Conservation (phyloP, 2,113 vertebrate species). For the Rhea americana region DNA sequence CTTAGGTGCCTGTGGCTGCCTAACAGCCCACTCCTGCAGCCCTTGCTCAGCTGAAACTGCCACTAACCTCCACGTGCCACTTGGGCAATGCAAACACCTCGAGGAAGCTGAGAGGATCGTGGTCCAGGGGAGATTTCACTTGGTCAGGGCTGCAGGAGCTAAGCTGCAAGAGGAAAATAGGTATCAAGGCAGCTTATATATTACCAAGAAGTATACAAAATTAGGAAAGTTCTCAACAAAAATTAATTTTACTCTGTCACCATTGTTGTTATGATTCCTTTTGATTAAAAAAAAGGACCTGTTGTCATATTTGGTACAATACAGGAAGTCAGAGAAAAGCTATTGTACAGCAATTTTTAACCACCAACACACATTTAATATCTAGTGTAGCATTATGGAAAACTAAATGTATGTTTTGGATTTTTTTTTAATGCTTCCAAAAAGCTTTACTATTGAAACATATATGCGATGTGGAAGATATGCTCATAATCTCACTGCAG, state of each 20-base stretch:
- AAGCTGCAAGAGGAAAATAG: conserved; percentile 6
- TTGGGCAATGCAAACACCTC: not conserved
- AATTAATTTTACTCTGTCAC: conserved; percentile 29
- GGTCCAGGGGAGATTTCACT: not conserved
- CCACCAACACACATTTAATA: conserved; percentile 77
- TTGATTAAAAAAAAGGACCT: not conserved
- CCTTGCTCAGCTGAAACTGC: not conserved
- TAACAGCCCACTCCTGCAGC: not conserved
- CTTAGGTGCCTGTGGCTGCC: not conserved
- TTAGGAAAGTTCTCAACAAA: conserved; percentile 22
- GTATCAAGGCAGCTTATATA: conserved; percentile 17
- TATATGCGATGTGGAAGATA: conserved; percentile 66
- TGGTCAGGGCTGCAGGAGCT: not conserved
- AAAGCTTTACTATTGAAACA: conserved; percentile 68
- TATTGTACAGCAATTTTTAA: conserved; percentile 69
- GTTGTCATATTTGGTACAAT: conserved; percentile 51
- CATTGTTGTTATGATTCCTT: conserved; percentile 45
- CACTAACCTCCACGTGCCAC: not conserved
- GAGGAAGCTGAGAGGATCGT: not conserved
- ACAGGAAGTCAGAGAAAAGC: conserved; percentile 65
- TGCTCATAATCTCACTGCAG: conserved; percentile 65
- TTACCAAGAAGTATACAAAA: not conserved
- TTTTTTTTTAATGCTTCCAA: conserved; percentile 65
- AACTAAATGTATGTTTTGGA: conserved; percentile 66
- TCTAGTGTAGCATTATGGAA: conserved; percentile 62